Evolutionary conservation across 2,113 vertebrate species (phyloP), one percentile per base, ranked within the genome.

Genomic region (Heterotis niloticus): DNA sequence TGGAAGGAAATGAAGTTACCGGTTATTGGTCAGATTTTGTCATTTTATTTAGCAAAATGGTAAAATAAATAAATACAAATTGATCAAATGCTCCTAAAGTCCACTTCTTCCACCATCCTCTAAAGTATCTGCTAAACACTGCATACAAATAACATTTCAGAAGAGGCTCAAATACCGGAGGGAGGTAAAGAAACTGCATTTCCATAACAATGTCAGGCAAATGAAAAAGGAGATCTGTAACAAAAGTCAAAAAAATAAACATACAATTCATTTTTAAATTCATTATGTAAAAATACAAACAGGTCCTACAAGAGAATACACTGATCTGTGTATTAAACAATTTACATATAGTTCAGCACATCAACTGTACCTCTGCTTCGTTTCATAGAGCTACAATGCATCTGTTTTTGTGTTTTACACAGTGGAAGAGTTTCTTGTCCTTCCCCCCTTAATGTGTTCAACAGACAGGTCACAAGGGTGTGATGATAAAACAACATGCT

Each of bases 61-160:
- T 94, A 94, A 95, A 94, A 94, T 94, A 94, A 95, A 96, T 95
- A 95, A 95, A 95, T 96, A 95, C 95, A 95, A 95, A 95, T 94
- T 92, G 92, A 93, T 95, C 93, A 93, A 94, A 91, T 92, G 93
- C 93, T 95, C 92, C 92, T 91, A 89, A 88, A 85, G 54, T 82
- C 82, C 80, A 85, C 87, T 86, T 84, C 73, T 83, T 86, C 84
- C 84, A 79, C 81, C 54, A 67, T 80, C 80, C 52, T 79, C 80
- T 73, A 81, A 70, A 82, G 82, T 90, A 92, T 91, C 89, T 92
- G 87, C 91, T 91, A 92, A 93, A 94, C 91, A 91, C 93, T 93
- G 94, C 92, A 90, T 91, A 93, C 91, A 90, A 90, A 90, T 89
- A 94, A 95, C 90, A 91, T 93, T 92, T 91, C 90, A 94, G 88